phyloP scores from a whole-genome alignment of 2,797 vertebrate species.

The Enteromius treurensis region DNA sequence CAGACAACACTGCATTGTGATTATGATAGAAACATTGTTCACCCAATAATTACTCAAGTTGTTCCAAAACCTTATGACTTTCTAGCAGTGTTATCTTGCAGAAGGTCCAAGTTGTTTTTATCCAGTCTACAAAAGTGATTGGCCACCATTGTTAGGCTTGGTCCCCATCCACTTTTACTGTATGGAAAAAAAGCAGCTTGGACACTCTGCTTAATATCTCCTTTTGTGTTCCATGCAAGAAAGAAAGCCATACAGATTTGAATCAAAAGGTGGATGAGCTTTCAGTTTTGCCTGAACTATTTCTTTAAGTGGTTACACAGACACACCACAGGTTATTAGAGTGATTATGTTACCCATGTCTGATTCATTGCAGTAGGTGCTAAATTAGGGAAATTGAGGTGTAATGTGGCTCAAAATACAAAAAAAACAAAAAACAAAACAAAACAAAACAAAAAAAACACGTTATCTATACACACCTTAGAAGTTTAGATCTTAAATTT shows the following conservation, averaged over 20 bases:
- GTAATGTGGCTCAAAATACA: background rate
- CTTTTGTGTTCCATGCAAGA: background rate
- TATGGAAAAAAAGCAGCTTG: slow-evolving; percentile 12
- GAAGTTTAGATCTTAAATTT: background rate
- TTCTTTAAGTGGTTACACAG: slow-evolving; percentile 14
- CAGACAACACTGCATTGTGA: background rate
- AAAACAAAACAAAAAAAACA: background rate
- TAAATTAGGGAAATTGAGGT: slow-evolving; percentile 2
- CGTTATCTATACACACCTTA: background rate
- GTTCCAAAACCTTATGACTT: background rate
- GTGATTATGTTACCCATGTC: background rate
- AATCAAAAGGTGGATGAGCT: background rate
- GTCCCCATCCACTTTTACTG: background rate
- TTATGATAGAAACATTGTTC: background rate
- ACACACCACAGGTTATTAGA: background rate
- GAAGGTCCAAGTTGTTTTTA: background rate
- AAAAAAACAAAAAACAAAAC: too few species aligned
- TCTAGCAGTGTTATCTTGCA: background rate
- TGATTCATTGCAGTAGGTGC: slow-evolving; percentile 30
- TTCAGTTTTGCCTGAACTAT: slow-evolving; percentile 8
- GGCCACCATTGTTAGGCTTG: background rate
- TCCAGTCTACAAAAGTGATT: background rate
- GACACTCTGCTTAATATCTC: background rate
- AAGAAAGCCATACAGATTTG: background rate
- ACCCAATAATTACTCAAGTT: background rate